phyloP scores from a whole-genome alignment of 2,888 invertebrate species.

The Gerosis bhagava region DNA sequence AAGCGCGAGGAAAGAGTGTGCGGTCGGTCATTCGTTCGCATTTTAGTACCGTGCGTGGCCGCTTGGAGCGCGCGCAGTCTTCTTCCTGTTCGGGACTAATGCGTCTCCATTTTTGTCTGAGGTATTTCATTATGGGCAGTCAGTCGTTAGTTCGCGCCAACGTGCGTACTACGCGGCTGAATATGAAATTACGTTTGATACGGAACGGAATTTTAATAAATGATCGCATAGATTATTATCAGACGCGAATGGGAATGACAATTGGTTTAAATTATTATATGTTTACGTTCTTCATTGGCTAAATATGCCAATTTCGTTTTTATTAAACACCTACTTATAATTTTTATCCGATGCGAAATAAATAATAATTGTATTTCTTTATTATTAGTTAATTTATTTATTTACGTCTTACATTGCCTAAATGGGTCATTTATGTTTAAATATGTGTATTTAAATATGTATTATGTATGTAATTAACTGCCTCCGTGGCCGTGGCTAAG shows the following conservation, averaged over 20 bases:
- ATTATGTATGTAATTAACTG: too few species aligned
- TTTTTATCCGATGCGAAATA: too few species aligned
- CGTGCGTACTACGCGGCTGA: slow-evolving; percentile 13
- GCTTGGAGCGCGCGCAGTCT: slow-evolving; percentile 60
- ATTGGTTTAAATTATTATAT: not conserved
- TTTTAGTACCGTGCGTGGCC: slow-evolving; percentile 65
- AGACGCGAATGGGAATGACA: slow-evolving; percentile 1
- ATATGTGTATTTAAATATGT: too few species aligned
- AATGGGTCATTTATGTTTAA: too few species aligned
- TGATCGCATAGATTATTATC: slow-evolving; percentile 5
- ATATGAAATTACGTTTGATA: slow-evolving; percentile 8
- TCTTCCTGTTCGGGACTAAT: slow-evolving; percentile 71
- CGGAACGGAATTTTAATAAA: slow-evolving; percentile 21
- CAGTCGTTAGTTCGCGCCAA: slow-evolving; percentile 27
- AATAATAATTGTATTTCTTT: too few species aligned
- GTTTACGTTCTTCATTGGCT: not conserved
- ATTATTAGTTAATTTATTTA: too few species aligned
- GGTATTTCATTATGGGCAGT: slow-evolving; percentile 36
- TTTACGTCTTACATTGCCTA: too few species aligned
- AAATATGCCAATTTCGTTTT: too few species aligned
- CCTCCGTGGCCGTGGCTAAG: too few species aligned
- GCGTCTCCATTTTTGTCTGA: slow-evolving; percentile 49
- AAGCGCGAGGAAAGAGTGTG: slow-evolving; percentile 70
- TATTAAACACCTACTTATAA: too few species aligned
- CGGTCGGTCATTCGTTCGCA: slow-evolving; percentile 69